A percentile compares a stretch with the other conserved stretches of the same genome.
Evolutionary conservation across 2,888 invertebrate genomes (phyloP).

Genomic region (Amblyjoppa proteus): DNA sequence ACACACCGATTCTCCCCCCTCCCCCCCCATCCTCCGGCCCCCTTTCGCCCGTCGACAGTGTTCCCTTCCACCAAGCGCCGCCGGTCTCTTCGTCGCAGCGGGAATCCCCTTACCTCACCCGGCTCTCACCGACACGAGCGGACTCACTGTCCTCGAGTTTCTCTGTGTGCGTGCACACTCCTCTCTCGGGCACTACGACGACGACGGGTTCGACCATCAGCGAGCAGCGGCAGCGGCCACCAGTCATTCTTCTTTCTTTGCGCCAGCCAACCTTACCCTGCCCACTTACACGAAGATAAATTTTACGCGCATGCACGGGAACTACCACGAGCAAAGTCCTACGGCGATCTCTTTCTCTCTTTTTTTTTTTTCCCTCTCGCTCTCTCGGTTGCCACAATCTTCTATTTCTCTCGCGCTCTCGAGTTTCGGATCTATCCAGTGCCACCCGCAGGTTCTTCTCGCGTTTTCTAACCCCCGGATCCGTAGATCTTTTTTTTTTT

Average conservation of each 20-base stretch:
- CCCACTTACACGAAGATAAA: constrained; percentile 67
- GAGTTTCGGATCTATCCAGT: constrained; percentile 46
- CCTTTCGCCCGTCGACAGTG: constrained; percentile 50
- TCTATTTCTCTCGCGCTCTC: constrained; percentile 37
- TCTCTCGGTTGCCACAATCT: constrained; percentile 22
- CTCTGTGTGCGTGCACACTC: constrained; percentile 17
- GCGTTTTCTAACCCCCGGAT: constrained; percentile 56
- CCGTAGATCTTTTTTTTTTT: constrained; percentile 65
- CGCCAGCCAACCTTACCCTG: constrained; percentile 76
- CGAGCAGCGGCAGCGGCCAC: constrained; percentile 74
- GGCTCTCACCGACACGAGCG: constrained; percentile 32
- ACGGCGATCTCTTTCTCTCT: constrained; percentile 65
- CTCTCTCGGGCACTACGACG: constrained; percentile 50
- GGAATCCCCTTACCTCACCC: constrained; percentile 43
- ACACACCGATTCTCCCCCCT: constrained; percentile 30
- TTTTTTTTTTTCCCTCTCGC: constrained; percentile 59
- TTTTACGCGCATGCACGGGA: constrained; percentile 16
- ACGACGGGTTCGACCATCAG: constrained; percentile 71
- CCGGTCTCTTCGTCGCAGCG: constrained; percentile 64
- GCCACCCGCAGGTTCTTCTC: constrained; percentile 66
- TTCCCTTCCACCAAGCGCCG: constrained; percentile 63
- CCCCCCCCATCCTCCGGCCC: background rate
- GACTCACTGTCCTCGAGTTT: constrained; percentile 11
- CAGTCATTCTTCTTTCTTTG: constrained; percentile 80
- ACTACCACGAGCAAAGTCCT: background rate